Evolutionary conservation across 2,888 invertebrate species (phyloP).

Genomic region (Ormyrus pomaceus): DNA sequence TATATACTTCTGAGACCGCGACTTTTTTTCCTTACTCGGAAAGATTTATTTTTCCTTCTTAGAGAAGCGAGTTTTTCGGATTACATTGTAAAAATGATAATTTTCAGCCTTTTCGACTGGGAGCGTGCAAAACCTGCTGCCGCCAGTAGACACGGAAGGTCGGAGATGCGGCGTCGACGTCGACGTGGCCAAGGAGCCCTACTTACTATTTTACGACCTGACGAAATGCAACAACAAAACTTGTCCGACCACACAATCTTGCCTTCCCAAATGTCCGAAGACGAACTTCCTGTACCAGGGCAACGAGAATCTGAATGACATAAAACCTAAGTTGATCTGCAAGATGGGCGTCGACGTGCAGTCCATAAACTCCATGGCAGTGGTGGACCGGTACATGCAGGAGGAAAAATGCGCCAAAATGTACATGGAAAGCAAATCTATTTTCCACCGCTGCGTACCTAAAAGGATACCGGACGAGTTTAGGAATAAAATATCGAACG

Average conservation of each 20-base stretch:
- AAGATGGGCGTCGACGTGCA: slow-evolving; percentile 76
- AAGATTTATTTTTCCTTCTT: not conserved
- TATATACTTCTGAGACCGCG: not conserved
- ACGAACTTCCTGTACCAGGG: slow-evolving; percentile 73
- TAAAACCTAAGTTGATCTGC: slow-evolving; percentile 79
- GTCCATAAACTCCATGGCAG: slow-evolving; percentile 67
- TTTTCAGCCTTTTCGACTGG: slow-evolving; percentile 82
- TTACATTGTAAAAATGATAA: not conserved
- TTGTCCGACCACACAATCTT: slow-evolving; percentile 83
- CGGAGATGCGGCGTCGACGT: slow-evolving; percentile 87
- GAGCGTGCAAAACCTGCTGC: slow-evolving; percentile 84
- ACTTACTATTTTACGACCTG: slow-evolving; percentile 90
- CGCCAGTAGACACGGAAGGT: slow-evolving; percentile 89
- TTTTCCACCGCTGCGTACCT: slow-evolving; percentile 79
- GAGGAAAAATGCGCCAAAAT: slow-evolving; percentile 83
- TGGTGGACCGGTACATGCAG: slow-evolving; percentile 77
- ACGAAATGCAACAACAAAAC: slow-evolving; percentile 77
- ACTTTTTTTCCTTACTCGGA: not conserved
- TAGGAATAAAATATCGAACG: slow-evolving; percentile 59
- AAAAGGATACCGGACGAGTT: slow-evolving; percentile 61
- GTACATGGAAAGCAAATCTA: slow-evolving; percentile 81
- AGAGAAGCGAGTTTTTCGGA: not conserved
- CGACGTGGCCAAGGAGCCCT: slow-evolving; percentile 81
- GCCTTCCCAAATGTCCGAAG: slow-evolving; percentile 85
- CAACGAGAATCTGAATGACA: slow-evolving; percentile 57